Conservation (phyloP, 1,140 invertebrate species). For the Lepidurus couesii region DNA sequence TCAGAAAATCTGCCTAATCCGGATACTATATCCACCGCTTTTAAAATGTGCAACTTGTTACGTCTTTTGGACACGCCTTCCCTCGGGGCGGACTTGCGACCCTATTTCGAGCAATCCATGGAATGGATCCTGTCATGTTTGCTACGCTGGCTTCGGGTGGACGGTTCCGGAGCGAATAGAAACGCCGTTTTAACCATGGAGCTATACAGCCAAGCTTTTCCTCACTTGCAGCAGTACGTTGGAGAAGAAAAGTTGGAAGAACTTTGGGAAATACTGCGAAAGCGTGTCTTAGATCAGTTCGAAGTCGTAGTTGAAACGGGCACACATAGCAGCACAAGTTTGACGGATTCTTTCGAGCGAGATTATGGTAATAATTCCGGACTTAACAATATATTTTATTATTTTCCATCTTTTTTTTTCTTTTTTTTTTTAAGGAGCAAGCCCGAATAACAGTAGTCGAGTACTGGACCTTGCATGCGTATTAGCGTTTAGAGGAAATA, state of each 20-base stretch:
- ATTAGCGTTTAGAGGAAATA: too few species aligned
- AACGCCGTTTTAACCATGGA: neutral
- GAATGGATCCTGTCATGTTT: neutral
- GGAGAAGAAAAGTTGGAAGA: neutral
- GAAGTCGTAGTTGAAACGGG: neutral
- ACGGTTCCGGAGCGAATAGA: neutral
- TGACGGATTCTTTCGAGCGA: neutral
- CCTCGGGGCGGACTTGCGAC: neutral
- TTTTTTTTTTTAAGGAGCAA: too few species aligned
- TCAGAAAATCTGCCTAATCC: too few species aligned
- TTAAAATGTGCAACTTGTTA: neutral
- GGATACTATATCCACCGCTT: neutral
- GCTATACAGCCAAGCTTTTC: neutral
- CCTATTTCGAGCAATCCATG: neutral
- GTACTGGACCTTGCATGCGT: too few species aligned
- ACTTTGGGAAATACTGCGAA: neutral
- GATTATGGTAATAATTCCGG: too few species aligned
- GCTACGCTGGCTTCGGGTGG: neutral
- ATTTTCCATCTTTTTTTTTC: too few species aligned
- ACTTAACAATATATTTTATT: too few species aligned
- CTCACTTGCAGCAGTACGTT: neutral
- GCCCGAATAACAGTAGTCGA: too few species aligned
- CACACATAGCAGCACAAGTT: neutral
- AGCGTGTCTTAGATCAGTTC: neutral
- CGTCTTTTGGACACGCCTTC: neutral